Base-by-base conservation (phyloP, 2,113 vertebrate genomes). In the Platysteira castanea region DNA sequence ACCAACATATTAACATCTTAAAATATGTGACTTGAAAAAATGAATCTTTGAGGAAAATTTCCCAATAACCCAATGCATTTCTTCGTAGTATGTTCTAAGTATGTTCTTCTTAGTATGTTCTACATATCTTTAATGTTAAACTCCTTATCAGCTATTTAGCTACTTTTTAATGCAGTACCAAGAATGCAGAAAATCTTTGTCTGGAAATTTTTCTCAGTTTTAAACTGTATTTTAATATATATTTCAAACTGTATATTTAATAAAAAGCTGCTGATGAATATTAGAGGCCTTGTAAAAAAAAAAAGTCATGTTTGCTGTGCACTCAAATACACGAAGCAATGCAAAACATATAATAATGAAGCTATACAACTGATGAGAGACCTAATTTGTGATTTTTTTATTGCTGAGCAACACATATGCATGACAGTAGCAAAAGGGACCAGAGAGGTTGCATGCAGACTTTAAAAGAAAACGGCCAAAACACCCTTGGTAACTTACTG, bases 401-500 rank as follows among this genome's bases (percentile, higher is more conserved):
- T 41, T 60, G 47, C n/a, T 80, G 52, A 91, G 39, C 23, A 87
- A 64, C 14, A 60, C 35, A 49, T 27, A 44, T 4, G 10, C 27
- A 52, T 28, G 47, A 42, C 10, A 87, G 23, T 10, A 84, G 33
- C n/a, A 86, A 83, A 95, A 71, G 1, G 12, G 5, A 79, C 37
- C 41, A 44, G 53, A 71, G 50, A 53, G 10, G 6, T 13, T 91
- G 30, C 24, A 37, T 27, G 13, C 4, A 90, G 15, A 37, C 20
- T 87, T 78, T 35, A n/a, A 42, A 90, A 74, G 22, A 63, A 69
- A 70, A 35, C 4, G 50, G 8, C 31, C 26, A 28, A 50, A 63
- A 11, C 33, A 47, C 4, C 21, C 17, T 28, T 41, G 37, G 39
- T 67, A 67, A 99, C 99, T 99, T 98, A 99, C 99, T 98, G 79